Percentiles rank a stretch among this genome's conserved stretches.
Conservation (phyloP, 2,113 vertebrate genomes). For the Chaetodon trifascialis region DNA sequence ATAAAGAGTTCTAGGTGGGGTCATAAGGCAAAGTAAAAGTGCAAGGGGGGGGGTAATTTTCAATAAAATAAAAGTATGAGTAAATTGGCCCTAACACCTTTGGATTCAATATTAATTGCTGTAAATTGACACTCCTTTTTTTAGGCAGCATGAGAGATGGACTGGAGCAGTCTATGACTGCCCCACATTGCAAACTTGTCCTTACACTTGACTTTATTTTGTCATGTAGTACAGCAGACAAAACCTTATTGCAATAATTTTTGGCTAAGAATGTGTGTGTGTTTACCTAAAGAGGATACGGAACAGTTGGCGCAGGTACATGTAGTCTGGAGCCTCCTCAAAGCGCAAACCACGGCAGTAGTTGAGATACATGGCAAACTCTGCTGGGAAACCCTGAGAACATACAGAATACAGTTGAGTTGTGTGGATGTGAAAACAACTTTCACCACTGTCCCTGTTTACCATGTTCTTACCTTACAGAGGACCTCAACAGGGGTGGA, state of each 20-base stretch:
- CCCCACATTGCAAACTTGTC: not conserved
- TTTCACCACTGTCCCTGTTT: not conserved
- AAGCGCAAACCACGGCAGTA: conserved; percentile 99
- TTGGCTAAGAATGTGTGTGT: not conserved
- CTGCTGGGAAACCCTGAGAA: conserved; percentile 95
- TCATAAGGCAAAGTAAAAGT: too few relatives aligned
- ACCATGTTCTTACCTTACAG: conserved; percentile 91
- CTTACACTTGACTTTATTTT: not conserved
- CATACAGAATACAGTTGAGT: not conserved
- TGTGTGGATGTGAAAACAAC: not conserved
- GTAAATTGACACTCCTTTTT: too few relatives aligned
- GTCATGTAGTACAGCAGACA: not conserved
- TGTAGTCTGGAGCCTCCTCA: conserved; percentile 99
- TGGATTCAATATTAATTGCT: not conserved
- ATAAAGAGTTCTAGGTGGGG: too few relatives aligned
- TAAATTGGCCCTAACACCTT: too few relatives aligned
- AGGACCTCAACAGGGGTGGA: conserved; percentile 99
- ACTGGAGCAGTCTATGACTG: not conserved
- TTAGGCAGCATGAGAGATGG: not conserved
- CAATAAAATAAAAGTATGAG: too few relatives aligned
- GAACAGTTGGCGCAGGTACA: conserved; percentile 99
- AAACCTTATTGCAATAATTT: not conserved
- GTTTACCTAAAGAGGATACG: conserved; percentile 98
- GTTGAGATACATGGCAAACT: conserved; percentile 99
- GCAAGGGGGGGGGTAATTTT: too few relatives aligned